These are phyloP conservation scores for Syncerus caffer DNA, from an alignment of 2,797 vertebrate species.

Conservation along the genomic window DNA sequence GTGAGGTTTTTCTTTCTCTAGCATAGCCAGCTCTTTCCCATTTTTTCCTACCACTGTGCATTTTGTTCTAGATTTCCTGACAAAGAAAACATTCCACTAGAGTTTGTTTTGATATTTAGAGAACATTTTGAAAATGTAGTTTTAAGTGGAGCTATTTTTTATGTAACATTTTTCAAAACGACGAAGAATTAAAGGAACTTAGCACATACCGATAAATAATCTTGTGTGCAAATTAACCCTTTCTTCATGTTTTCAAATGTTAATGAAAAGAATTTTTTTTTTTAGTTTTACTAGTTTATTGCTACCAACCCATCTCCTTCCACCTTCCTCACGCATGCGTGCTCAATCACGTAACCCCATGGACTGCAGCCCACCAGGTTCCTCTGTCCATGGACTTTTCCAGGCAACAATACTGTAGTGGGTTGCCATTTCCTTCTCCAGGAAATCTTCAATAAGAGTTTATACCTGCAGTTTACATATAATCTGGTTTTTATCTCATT, in stretches of 20 bases:
- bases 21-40: background rate
- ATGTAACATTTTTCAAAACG: constrained; percentile 25
- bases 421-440: background rate
- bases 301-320: background rate
- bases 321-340: background rate
- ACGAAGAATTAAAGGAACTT: constrained; percentile 2
- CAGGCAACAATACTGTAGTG: background rate
- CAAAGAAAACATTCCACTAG: background rate
- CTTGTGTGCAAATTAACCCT: background rate
- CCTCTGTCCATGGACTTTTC: background rate
- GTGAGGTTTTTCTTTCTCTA: constrained; percentile 37
- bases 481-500: constrained; percentile 11
- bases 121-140: constrained; percentile 13
- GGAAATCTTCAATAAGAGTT: background rate
- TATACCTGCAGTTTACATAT: background rate
- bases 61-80: constrained; percentile 43
- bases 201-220: background rate
- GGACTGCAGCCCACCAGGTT: background rate
- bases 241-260: constrained; percentile 19
- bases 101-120: constrained; percentile 42
- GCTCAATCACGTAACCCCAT: background rate
- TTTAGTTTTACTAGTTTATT: background rate
- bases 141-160: constrained; percentile 32
- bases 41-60: background rate
- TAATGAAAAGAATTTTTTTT: background rate